Evolutionary conservation across 2,888 invertebrate species (phyloP), one percentile per base, ranked within the genome.

Genomic region (Cephus pygmeus): DNA sequence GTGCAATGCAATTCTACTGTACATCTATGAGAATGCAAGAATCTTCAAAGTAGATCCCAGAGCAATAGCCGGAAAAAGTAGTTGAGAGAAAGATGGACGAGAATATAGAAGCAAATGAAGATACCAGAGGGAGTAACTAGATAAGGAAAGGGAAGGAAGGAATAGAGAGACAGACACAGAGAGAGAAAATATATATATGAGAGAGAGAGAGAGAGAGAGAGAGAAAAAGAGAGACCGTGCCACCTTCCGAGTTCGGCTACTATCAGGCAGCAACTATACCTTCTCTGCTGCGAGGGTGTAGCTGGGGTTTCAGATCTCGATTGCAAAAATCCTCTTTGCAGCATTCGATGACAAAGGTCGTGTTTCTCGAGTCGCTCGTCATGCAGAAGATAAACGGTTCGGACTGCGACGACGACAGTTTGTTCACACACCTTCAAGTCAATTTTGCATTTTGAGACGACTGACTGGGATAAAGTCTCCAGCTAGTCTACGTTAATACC

Each of bases 311-410:
- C 92, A 96, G 93, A 89, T 93, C 93, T 89, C 92, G 93, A 93
- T 96, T 96, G 94, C 96, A 96, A 94, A 94, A 95, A 93, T 94
- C 93, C 88, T 95, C 93, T 92, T 95, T 94, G 94, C 97, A 97
- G 95, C 96, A 97, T 92, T 94, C 94, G 93, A 96, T 95, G 93
- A 94, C 94, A 94, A 95, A 95, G 88, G 95, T 94, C 91, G 94
- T 94, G 93, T 95, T 96, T 93, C 94, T 93, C 93, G 94, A 93
- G 93, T 94, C 94, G 92, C 95, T 94, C 92, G 94, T 94, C 93
- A 95, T 95, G 94, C 96, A 96, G 94, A 95, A 94, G 94, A 96
- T 94, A 92, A 96, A 95, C 92, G 96, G 96, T 93, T 95, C 95
- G 92, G 94, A 94, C 92, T 96, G 96, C 92, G 95, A 94, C 93